Evolutionary conservation across 2,113 vertebrate species (phyloP), one percentile per base, ranked within the genome.

Genomic region (Indri indri): DNA sequence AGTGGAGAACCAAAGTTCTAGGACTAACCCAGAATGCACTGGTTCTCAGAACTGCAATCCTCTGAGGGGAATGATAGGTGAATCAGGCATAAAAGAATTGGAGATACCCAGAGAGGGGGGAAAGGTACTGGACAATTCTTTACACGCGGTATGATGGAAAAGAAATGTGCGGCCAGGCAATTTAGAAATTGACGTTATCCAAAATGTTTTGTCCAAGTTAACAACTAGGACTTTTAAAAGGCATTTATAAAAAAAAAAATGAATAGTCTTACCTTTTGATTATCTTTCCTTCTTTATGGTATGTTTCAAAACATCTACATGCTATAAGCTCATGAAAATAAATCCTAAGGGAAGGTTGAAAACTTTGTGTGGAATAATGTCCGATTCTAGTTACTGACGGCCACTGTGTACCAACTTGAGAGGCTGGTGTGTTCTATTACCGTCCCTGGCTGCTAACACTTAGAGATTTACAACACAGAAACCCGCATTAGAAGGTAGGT

Each of bases 291-390:
- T 63, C 30, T 71, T 50, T 40, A 63, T 16, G 3, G 10, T 52
- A 61, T 63, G 13, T 88, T 79, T 73, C 40, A 37, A 91, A 71
- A 65, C 47, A 25, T 16, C 65, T 59, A 71, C 42, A 40, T 12
- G 11, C 25, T 81, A 13, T 37, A 85, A 81, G 1, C 20, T 74
- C 52, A 84, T 91, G 57, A 93, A 96, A 93, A 91, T 80, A 70
- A 71, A 73, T 66, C 82, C 30, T 57, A 52, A 25, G 0, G 34
- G 30, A 85, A 89, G 30, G 17, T 6, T 42, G 54, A 76, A 79
- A 47, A 20, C 40, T 27, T 47, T 23, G 4, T 18, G 4, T 22
- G 32, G 32, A 65, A 45, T 10, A 87, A 23, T 13, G 42, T 1
- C 42, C 1, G 4, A 34, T 45, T 82, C 70, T 16, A 34, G 7